A percentile compares a stretch with the other conserved stretches of the same genome.
These are phyloP conservation scores for Apis laboriosa DNA, from an alignment of 1,140 invertebrate genomes.

Conservation along the genomic window DNA sequence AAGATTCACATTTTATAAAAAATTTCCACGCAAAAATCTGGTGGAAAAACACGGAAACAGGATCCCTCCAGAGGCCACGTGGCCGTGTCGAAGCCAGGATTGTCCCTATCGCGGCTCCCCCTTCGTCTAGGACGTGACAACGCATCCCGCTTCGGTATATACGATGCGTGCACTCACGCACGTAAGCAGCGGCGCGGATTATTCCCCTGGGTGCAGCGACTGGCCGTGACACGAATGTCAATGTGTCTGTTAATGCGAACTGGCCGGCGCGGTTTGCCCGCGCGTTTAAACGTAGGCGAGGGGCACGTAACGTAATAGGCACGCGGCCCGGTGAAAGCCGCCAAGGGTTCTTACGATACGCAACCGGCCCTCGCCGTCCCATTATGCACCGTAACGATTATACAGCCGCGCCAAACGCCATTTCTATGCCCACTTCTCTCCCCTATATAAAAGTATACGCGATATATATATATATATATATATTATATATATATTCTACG, in stretches of 20 bases:
- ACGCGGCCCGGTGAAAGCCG: conserved; percentile 72
- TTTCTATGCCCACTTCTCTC: conserved; percentile 38
- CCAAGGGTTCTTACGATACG: conserved; percentile 50
- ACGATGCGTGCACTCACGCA: conserved; percentile 22
- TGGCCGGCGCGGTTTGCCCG: conserved; percentile 53
- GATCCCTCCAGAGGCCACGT: neutral
- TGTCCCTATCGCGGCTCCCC: neutral
- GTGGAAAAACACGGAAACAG: neutral
- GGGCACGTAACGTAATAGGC: conserved; percentile 70
- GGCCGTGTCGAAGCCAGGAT: conserved; percentile 6
- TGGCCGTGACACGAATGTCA: conserved; percentile 79
- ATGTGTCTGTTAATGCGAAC: conserved; percentile 68
- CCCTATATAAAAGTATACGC: neutral
- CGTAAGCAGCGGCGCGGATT: conserved; percentile 15
- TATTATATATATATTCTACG: too few species aligned
- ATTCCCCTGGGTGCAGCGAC: conserved; percentile 72
- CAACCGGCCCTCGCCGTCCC: conserved; percentile 61
- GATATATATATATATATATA: too few species aligned
- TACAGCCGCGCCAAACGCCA: conserved; percentile 47
- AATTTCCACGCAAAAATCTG: too few species aligned
- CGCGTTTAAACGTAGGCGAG: conserved; percentile 70
- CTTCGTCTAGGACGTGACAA: conserved; percentile 37
- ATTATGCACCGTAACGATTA: conserved; percentile 66
- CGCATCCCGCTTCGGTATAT: neutral
- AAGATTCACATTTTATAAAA: too few species aligned